These are phyloP conservation scores for Sesia bembeciformis DNA, from an alignment of 2,888 invertebrate species.

Conservation along the genomic window DNA sequence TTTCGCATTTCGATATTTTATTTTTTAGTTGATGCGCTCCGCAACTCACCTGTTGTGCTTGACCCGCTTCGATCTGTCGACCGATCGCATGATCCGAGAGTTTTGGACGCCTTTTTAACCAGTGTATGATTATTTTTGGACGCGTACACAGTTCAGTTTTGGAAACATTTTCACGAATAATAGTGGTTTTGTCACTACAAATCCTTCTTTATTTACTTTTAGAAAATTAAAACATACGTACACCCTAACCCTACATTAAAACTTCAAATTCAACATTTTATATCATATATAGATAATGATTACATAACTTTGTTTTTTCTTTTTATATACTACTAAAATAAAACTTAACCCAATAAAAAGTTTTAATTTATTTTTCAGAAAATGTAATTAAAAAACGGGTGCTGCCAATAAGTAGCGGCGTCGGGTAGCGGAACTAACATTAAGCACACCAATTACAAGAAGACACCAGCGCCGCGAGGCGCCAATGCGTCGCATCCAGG, in stretches of 20 bases:
- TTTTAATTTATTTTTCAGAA: background rate
- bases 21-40: constrained; percentile 73
- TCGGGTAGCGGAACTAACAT: constrained; percentile 61
- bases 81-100: constrained; percentile 66
- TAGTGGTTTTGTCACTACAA: too few relatives aligned
- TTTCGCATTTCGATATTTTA: constrained; percentile 74
- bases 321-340: too few relatives aligned
- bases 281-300: too few relatives aligned
- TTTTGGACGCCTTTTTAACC: constrained; percentile 46
- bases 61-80: constrained; percentile 68
- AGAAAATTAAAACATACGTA: too few relatives aligned
- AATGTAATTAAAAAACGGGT: constrained; percentile 12
- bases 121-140: background rate
- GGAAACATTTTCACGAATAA: too few relatives aligned
- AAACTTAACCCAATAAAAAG: too few relatives aligned
- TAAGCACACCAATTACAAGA: constrained; percentile 1
- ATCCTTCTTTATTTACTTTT: too few relatives aligned
- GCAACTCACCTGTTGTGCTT: constrained; percentile 73
- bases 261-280: too few relatives aligned
- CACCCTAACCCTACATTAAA: too few relatives aligned
- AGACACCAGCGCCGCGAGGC: constrained; percentile 12
- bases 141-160: too few relatives aligned
- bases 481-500: constrained; percentile 26
- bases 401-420: constrained; percentile 44
- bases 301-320: too few relatives aligned